phyloP scores from a whole-genome alignment of 2,888 invertebrate species.

The Chrysotoxum bicinctum region DNA sequence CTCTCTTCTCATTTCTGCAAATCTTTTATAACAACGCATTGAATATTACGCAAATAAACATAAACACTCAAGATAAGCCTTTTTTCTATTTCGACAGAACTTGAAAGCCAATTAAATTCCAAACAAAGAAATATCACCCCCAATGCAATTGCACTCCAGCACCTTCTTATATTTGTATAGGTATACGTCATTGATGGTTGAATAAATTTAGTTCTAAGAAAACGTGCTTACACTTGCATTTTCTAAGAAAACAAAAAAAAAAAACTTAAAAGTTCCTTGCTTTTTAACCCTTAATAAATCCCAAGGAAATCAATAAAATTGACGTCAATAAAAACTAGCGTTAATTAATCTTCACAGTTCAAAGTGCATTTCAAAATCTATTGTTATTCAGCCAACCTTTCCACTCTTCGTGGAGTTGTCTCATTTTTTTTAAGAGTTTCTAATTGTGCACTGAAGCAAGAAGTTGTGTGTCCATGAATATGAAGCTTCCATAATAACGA shows the following conservation, averaged over 20 bases:
- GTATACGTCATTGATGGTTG: background rate
- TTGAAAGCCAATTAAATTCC: slow-evolving; percentile 2
- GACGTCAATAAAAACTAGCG: slow-evolving; percentile 47
- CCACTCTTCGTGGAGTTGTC: background rate
- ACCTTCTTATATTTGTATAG: background rate
- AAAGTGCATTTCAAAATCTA: slow-evolving; percentile 41
- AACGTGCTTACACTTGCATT: slow-evolving; percentile 11
- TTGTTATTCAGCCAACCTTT: slow-evolving; percentile 2
- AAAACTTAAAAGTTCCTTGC: slow-evolving; percentile 17
- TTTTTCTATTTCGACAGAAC: background rate
- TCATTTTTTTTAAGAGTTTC: background rate
- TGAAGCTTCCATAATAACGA: background rate
- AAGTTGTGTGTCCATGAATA: background rate
- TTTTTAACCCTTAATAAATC: background rate
- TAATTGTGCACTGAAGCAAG: background rate
- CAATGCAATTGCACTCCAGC: background rate
- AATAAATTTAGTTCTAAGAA: slow-evolving; percentile 3
- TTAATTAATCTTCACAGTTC: slow-evolving; percentile 39
- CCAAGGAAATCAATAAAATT: slow-evolving; percentile 53
- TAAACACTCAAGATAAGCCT: background rate
- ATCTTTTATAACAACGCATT: background rate
- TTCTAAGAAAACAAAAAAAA: background rate
- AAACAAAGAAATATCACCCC: background rate
- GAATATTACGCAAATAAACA: background rate
- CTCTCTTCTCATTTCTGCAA: too few species aligned